These are phyloP conservation scores for Mungos mungo DNA, from an alignment of 2,113 vertebrate species.

Conservation along the genomic window DNA sequence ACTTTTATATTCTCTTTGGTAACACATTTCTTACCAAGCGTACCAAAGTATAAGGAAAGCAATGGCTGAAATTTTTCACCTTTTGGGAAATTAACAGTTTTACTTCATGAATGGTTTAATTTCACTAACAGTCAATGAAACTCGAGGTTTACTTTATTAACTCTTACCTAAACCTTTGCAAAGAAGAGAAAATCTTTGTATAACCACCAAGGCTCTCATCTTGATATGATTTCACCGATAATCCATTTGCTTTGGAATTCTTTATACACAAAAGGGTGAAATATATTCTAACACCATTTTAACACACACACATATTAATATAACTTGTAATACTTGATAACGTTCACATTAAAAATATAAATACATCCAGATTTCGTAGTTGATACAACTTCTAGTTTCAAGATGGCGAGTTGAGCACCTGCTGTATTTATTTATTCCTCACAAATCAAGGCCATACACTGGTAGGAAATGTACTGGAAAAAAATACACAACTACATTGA, in stretches of 20 bases:
- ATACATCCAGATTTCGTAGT: not conserved
- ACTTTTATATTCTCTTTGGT: not conserved
- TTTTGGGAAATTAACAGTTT: slow-evolving; percentile 5
- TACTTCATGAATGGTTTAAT: not conserved
- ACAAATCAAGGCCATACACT: not conserved
- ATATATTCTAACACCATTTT: slow-evolving; percentile 1
- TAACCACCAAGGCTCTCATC: not conserved
- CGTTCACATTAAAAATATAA: not conserved
- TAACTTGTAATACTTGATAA: not conserved
- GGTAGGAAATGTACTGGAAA: not conserved
- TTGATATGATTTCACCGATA: not conserved
- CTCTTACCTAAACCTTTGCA: not conserved
- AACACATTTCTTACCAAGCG: not conserved
- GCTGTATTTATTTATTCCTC: not conserved
- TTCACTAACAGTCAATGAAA: not conserved
- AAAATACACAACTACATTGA: not conserved
- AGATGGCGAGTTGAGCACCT: not conserved
- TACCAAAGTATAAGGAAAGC: not conserved
- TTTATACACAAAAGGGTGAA: not conserved
- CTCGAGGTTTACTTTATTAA: not conserved
- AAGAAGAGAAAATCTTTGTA: not conserved
- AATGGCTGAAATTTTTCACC: not conserved
- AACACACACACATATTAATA: not conserved
- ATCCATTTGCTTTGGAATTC: not conserved
- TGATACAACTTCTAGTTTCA: not conserved